Base-by-base conservation (phyloP, 2,113 vertebrate species). In the Hypomesus transpacificus region DNA sequence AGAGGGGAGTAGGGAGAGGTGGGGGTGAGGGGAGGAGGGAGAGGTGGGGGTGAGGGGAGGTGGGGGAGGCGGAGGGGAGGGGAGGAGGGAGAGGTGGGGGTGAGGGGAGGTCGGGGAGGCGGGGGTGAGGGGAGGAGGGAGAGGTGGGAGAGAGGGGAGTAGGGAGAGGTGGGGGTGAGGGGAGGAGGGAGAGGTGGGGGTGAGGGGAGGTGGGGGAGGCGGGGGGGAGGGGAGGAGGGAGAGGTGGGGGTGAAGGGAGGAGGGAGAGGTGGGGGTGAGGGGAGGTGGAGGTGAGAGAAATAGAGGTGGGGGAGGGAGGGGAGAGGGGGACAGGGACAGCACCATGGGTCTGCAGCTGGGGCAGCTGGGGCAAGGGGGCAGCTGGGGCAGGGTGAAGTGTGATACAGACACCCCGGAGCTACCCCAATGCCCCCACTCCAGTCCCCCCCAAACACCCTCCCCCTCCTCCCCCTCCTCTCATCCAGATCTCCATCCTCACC, bases 311-410 rank as follows among this genome's bases (percentile, higher is more conserved):
- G 54, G 84, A 78, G 14, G 14, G 3, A 85, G 84, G 75, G 88
- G 84, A 79, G 91, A 39, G 71, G 88, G 86, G 91, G 82, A 89
- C 78, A 28, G 85, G 85, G 75, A 89, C 84, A 79, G 91, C 82
- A 87, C 81, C 69, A 74, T 80, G 80, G 88, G 86, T 90, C 92
- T 89, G 87, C 89, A 91, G 91, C 88, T 85, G 90, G 88, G 86
- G 80, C 90, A 88, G 85, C 24, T 24, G 24, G 24, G 24, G 24
- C 24, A 24, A 3, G 1, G 24, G 24, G 24, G 87, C 89, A 91
- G 91, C 88, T 85, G 90, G 88, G 86, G 80, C 90, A 88, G 85
- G 9, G 81, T 84, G 85, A 89, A 88, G 87, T 92, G 89, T 91
- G 91, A 94, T 91, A 90, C 77, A 66, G 89, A 79, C 82, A 70